These are phyloP conservation scores for Drosophila mimetica DNA, from an alignment of 2,888 invertebrate genomes.

Conservation along the genomic window DNA sequence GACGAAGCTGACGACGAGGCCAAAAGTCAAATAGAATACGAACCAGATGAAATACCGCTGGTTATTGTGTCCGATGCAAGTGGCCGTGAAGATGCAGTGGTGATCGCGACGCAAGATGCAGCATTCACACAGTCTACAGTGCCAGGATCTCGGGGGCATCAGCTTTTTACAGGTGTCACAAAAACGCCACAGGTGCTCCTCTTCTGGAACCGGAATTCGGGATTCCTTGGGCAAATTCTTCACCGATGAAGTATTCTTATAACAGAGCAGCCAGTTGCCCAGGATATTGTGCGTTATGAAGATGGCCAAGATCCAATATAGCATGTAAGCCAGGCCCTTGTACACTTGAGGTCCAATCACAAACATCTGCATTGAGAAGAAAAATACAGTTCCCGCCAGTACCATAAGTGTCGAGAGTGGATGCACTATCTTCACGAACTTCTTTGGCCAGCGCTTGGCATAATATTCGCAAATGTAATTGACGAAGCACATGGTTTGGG, in stretches of 20 bases:
- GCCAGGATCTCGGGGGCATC: constrained; percentile 13
- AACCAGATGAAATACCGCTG: constrained; percentile 28
- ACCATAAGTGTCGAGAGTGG: constrained; percentile 7
- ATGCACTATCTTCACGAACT: constrained; percentile 33
- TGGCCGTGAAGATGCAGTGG: constrained; percentile 15
- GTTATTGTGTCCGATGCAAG: constrained; percentile 19
- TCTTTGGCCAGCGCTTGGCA: constrained; percentile 5
- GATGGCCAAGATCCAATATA: constrained; percentile 18
- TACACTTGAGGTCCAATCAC: constrained; percentile 10
- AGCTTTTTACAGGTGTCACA: constrained; percentile 5
- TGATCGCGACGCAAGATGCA: constrained; percentile 18
- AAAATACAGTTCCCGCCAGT: background rate
- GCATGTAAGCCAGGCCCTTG: constrained; percentile 1
- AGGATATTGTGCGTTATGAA: constrained; percentile 28
- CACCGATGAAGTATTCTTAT: background rate
- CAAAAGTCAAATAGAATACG: constrained; percentile 3
- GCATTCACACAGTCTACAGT: constrained; percentile 8
- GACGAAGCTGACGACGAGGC: background rate
- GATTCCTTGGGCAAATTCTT: constrained; percentile 1
- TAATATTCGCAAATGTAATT: background rate
- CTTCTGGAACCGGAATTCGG: background rate
- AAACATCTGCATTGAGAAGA: constrained; percentile 16
- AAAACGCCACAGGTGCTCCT: constrained; percentile 13
- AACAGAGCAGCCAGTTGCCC: constrained; percentile 17
- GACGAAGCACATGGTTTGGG: constrained; percentile 5